phyloP scores from a whole-genome alignment of 2,888 invertebrate genomes.

The Stramonita haemastoma region DNA sequence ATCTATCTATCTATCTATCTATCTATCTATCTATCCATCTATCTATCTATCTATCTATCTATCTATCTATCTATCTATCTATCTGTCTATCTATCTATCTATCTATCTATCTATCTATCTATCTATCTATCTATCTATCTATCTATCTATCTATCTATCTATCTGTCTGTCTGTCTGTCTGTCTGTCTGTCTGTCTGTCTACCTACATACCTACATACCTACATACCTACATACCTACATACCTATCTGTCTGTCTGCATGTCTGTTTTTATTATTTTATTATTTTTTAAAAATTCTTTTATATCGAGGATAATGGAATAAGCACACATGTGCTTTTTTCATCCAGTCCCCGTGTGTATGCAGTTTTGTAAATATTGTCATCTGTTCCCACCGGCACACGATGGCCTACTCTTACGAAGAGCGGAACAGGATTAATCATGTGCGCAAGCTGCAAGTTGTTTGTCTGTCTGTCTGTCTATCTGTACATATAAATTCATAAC shows the following conservation, averaged over 20 bases:
- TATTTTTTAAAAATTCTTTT: too few relatives aligned
- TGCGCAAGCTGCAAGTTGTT: too few relatives aligned
- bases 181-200: neutral
- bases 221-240: neutral
- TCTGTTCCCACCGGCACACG: too few relatives aligned
- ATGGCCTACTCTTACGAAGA: too few relatives aligned
- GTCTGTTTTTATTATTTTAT: neutral
- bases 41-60: conserved; percentile 1
- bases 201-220: neutral
- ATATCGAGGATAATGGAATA: too few relatives aligned
- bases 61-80: neutral
- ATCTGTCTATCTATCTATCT: neutral
- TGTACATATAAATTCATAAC: neutral
- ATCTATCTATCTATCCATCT: neutral
- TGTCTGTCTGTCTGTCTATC: neutral
- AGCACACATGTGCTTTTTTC: too few relatives aligned
- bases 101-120: neutral
- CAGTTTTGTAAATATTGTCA: too few relatives aligned
- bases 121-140: neutral
- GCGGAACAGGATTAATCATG: too few relatives aligned
- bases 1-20: neutral
- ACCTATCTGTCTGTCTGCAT: neutral
- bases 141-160: neutral
- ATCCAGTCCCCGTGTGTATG: too few relatives aligned
- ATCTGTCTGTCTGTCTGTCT: neutral